Evolutionary conservation across 2,797 vertebrate species (phyloP), one percentile per base, ranked within the genome.

Genomic region (Vultur gryphus): DNA sequence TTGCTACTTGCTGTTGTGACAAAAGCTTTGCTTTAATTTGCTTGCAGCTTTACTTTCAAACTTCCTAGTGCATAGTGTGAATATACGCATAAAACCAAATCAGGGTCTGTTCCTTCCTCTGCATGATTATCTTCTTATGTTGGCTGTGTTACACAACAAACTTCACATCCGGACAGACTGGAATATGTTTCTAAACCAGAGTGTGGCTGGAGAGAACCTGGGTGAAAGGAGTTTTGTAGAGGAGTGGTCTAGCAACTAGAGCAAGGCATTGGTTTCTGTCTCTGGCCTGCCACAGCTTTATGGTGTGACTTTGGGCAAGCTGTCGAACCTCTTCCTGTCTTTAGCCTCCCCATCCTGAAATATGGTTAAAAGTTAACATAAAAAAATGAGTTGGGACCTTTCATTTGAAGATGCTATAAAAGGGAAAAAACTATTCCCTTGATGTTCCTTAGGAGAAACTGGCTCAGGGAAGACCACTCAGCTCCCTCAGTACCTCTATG

Each of bases 381-480:
- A 58, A 69, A 33, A 79, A 35, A 4, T 5, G 8, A 55, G 12
- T 15, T 39, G 39, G 5, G 11, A 43, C 33, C 25, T 62, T 64
- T 54, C 6, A 35, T 57, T 64, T 54, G 55, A 59, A 46, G 11
- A 4, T 11, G 37, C 37, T 65, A 0, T n/a, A 21, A 11, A 14
- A 51, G 6, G 2, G 7, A 2, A 5, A 5, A 75, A 61, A 69
- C 4, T 49, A 1, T 48, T 86, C 6, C 7, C 5, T 91, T 85
- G 24, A 1, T 73, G 4, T 93, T 21, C 54, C 29, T 24, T 85
- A 99, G 99, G 99, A 84, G 99, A 99, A 97, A 99, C 99, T 0
- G 99, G 99, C 73, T 99, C 99, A 1, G 99, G 99, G 55, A 99
- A 99, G 98, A 99, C 99, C 41, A 99, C 99, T 3, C 99, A 99